Evolutionary conservation across 2,113 vertebrate species (phyloP).

Genomic region (Formicarius rufipectus): DNA sequence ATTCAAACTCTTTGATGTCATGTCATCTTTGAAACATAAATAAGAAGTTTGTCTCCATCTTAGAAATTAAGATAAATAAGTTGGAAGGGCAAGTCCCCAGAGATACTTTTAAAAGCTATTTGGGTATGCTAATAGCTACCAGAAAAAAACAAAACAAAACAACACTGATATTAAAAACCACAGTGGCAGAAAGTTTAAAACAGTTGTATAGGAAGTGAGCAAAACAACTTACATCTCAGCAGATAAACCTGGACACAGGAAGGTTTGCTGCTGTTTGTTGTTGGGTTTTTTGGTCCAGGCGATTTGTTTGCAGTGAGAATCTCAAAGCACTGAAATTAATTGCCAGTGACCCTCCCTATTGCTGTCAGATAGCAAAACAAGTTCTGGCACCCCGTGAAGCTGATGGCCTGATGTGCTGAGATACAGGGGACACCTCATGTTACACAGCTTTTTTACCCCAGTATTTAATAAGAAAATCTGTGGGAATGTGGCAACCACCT

Average conservation of each 20-base stretch:
- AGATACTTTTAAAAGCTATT: conserved; percentile 28
- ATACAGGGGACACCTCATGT: neutral
- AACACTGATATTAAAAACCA: neutral
- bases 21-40: conserved; percentile 64
- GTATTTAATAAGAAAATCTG: neutral
- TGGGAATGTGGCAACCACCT: neutral
- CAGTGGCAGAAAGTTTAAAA: neutral
- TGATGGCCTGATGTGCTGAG: neutral
- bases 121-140: conserved; percentile 17
- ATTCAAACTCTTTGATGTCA: conserved; percentile 67
- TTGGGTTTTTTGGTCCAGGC: neutral
- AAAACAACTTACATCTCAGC: neutral
- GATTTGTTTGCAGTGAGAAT: conserved; percentile 33
- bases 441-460: neutral
- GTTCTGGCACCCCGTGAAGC: neutral
- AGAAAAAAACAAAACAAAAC: neutral
- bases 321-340: conserved; percentile 10
- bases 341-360: neutral
- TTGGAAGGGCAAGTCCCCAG: conserved; percentile 37
- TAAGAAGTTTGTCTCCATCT: conserved; percentile 65
- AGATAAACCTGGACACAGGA: neutral
- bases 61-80: conserved; percentile 58
- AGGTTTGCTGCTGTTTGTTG: neutral
- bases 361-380: conserved; percentile 27
- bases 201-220: neutral